A percentile compares a stretch with the other conserved stretches of the same genome.
Conservation (phyloP, 1,140 invertebrate genomes). For the Drosophila mauritiana region DNA sequence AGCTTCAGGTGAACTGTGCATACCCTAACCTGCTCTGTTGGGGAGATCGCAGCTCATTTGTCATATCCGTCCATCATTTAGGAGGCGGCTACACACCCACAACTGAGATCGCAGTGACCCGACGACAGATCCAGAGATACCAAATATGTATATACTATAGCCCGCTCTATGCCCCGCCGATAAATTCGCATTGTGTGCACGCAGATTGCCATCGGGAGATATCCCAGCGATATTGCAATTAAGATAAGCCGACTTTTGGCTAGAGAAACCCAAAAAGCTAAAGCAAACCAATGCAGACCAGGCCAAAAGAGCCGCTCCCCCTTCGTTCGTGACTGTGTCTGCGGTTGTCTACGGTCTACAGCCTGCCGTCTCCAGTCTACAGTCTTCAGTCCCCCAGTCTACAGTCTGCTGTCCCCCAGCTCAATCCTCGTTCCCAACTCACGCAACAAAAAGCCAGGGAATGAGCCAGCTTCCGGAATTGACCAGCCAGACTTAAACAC, state of each 20-base stretch:
- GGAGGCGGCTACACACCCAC: constrained; percentile 12
- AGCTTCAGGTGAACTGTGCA: constrained; percentile 25
- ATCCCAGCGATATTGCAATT: constrained; percentile 75
- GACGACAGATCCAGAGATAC: constrained; percentile 19
- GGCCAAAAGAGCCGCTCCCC: constrained; percentile 21
- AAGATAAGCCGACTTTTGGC: constrained; percentile 60
- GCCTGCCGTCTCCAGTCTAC: not conserved
- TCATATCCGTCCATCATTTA: constrained; percentile 34
- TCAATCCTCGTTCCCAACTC: not conserved
- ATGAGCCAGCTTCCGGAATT: constrained; percentile 19
- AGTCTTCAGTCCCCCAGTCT: not conserved
- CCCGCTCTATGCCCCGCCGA: constrained; percentile 7
- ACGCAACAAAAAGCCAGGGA: constrained; percentile 14
- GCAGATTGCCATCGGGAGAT: constrained; percentile 70
- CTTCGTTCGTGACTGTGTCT: constrained; percentile 18
- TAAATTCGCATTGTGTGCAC: constrained; percentile 67
- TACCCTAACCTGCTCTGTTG: constrained; percentile 28
- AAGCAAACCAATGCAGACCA: constrained; percentile 28
- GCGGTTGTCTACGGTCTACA: not conserved
- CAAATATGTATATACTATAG: not conserved
- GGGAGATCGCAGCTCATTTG: constrained; percentile 8
- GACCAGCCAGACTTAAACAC: not conserved
- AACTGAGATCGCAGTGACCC: constrained; percentile 1
- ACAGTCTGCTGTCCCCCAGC: not conserved
- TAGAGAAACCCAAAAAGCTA: constrained; percentile 25